Base-by-base conservation (phyloP, 2,113 vertebrate genomes). In the Promerops cafer region DNA sequence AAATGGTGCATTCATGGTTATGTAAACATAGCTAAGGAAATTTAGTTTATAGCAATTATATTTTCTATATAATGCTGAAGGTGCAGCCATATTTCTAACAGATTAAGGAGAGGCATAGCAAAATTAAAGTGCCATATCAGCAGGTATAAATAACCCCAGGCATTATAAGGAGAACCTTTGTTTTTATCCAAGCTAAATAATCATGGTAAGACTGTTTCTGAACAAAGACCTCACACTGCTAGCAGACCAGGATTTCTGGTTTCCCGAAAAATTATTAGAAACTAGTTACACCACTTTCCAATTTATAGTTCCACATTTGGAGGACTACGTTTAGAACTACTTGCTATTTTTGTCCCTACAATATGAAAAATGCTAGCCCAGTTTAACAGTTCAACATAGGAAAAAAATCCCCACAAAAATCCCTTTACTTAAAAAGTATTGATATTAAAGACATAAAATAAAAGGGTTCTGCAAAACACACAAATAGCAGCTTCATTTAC, bases 1-100 rank as follows among this genome's bases (percentile, higher is more conserved):
- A 96, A 84, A 90, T 54, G 44, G 64, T n/a, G 39, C 18, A 68
- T 93, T 92, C 52, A 59, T 40, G 23, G 61, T 77, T 79, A 24
- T 91, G 63, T 75, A 93, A 95, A 93, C 76, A 92, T 89, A 96
- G 69, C 90, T 87, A 93, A 87, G 83, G 89, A 96, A 94, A 84
- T 90, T 50, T 88, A 91, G 59, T 89, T 97, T 92, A 96, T 87
- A 71, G 37, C 40, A 65, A 80, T 82, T 84, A 87, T 47, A 21
- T 81, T 97, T 93, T 96, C 52, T 77, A 27, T 87, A 61, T 22
- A 90, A n/a, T 50, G 42, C 23, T 93, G 80, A 83, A 77, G 77
- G 71, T 85, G 76, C 33, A 87, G 23, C 11, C 10, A 1, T 93
- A 92, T 92, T 96, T 97, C 63, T 80, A 81, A 68, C 59, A 72